A percentile compares a stretch with the other conserved stretches of the same genome.
Evolutionary conservation across 2,797 vertebrate species (phyloP).

Genomic region (Muscicapa striata): DNA sequence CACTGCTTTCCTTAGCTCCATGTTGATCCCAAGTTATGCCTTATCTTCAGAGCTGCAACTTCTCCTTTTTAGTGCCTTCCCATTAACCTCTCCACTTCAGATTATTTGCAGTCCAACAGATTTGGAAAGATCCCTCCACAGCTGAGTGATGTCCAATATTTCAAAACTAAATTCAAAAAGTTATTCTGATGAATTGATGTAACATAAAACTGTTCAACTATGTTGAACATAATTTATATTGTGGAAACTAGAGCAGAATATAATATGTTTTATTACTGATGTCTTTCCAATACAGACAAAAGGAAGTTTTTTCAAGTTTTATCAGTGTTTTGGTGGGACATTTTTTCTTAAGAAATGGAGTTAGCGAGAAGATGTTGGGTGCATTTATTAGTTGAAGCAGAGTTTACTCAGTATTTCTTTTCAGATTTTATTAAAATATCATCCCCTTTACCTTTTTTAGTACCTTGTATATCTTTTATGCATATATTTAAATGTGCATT

Average conservation of each 20-base stretch:
- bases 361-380: background rate
- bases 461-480: background rate
- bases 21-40: background rate
- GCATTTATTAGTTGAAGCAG: background rate
- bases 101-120: background rate
- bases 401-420: background rate
- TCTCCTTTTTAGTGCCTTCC: background rate
- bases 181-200: background rate
- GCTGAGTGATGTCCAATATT: background rate
- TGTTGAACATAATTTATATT: background rate
- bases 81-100: background rate
- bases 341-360: background rate
- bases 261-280: rapidly evolving
- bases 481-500: background rate
- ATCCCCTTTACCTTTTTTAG: background rate
- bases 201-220: background rate
- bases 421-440: background rate
- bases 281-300: background rate
- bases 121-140: background rate
- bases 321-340: background rate
- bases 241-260: background rate
- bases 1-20: background rate
- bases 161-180: background rate
- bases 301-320: background rate
- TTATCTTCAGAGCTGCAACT: background rate